phyloP scores from a whole-genome alignment of 2,888 invertebrate species.

The Campopleginae sp. region DNA sequence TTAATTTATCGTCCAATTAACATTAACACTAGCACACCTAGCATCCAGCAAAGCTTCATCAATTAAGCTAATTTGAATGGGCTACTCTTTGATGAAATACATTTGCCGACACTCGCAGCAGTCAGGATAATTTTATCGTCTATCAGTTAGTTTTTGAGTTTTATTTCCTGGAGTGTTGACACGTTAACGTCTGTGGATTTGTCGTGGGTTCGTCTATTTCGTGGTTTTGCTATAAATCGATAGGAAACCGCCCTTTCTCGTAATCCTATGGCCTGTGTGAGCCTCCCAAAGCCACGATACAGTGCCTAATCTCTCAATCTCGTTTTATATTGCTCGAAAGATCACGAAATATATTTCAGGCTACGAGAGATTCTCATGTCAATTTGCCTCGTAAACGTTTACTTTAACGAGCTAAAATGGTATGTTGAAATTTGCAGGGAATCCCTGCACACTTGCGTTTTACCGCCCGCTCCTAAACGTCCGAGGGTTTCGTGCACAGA shows the following conservation, averaged over 20 bases:
- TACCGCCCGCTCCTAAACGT: background rate
- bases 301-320: slow-evolving; percentile 1
- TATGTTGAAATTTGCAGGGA: background rate
- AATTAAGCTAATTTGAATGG: background rate
- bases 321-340: slow-evolving; percentile 3
- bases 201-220: slow-evolving; percentile 69
- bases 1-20: background rate
- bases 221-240: slow-evolving; percentile 78
- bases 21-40: background rate
- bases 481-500: background rate
- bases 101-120: background rate
- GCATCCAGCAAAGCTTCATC: background rate
- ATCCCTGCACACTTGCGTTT: background rate
- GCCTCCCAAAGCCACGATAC: background rate
- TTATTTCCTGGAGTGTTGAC: background rate
- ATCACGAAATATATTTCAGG: background rate
- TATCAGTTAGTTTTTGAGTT: background rate
- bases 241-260: slow-evolving; percentile 68
- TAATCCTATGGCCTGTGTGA: background rate
- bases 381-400: background rate
- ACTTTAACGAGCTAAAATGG: background rate
- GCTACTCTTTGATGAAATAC: background rate
- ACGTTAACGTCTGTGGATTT: background rate
- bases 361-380: background rate
- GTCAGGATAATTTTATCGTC: background rate